Evolutionary conservation across 2,888 invertebrate genomes (phyloP).

Genomic region (Phlogophora meticulosa): DNA sequence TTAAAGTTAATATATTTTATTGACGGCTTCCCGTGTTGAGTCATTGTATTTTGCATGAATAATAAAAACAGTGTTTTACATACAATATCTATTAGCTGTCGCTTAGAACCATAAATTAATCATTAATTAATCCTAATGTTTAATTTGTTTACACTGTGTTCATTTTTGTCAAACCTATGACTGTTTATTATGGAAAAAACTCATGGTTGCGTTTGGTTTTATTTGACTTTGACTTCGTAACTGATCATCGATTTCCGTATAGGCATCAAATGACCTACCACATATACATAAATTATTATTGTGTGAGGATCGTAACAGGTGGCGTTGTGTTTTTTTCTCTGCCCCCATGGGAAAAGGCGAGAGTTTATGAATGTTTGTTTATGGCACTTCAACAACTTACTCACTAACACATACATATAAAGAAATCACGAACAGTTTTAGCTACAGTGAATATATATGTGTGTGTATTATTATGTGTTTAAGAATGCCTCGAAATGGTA

Average conservation of each 20-base stretch:
- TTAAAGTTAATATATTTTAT: slow-evolving; percentile 4
- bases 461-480: too few species aligned
- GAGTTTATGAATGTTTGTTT: too few species aligned
- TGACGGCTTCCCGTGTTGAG: slow-evolving; percentile 7
- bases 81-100: slow-evolving; percentile 9
- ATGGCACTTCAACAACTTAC: too few species aligned
- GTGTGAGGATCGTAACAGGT: background rate
- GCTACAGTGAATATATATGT: too few species aligned
- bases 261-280: background rate
- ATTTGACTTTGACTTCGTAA: slow-evolving; percentile 1
- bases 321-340: too few species aligned
- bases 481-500: too few species aligned
- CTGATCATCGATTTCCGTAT: background rate
- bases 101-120: background rate
- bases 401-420: too few species aligned
- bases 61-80: slow-evolving; percentile 41
- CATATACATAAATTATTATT: background rate
- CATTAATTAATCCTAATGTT: background rate
- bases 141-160: background rate
- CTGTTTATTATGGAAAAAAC: background rate
- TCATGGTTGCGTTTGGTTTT: background rate
- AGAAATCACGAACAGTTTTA: too few species aligned
- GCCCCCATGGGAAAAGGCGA: too few species aligned
- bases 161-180: background rate
- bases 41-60: slow-evolving; percentile 13